phyloP scores from a whole-genome alignment of 2,888 invertebrate species.

The Eristalis intricaria region DNA sequence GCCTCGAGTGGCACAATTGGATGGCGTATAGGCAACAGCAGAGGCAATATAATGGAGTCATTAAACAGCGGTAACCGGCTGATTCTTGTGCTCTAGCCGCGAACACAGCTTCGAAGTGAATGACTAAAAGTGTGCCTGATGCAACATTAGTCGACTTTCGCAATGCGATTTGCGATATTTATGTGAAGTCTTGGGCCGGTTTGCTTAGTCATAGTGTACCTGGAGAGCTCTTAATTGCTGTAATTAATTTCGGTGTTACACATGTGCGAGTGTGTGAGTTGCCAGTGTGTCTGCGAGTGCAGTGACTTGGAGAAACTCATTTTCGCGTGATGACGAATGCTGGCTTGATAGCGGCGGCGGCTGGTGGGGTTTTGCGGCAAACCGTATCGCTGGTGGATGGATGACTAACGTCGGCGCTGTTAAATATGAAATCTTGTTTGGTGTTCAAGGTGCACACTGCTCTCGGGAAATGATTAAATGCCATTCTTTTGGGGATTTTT shows the following conservation, averaged over 20 bases:
- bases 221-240: conserved; percentile 40
- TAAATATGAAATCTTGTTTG: not conserved
- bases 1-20: conserved; percentile 10
- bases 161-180: conserved; percentile 39
- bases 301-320: conserved; percentile 6
- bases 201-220: conserved; percentile 29
- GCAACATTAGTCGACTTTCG: conserved; percentile 47
- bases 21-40: not conserved
- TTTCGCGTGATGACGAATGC: not conserved
- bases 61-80: conserved; percentile 13
- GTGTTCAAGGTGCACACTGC: not conserved
- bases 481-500: not conserved
- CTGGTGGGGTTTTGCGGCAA: not conserved
- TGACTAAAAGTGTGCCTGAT: conserved; percentile 35
- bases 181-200: conserved; percentile 31
- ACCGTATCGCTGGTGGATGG: not conserved
- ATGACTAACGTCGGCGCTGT: not conserved
- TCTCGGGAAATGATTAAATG: not conserved
- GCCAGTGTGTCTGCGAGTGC: not conserved
- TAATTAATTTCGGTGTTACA: conserved; percentile 21
- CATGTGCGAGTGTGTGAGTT: not conserved
- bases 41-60: not conserved
- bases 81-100: not conserved
- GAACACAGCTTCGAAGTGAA: conserved; percentile 4
- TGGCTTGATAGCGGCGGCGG: not conserved